phyloP scores from a whole-genome alignment of 2,797 vertebrate genomes.

The Kryptopterus vitreolus region DNA sequence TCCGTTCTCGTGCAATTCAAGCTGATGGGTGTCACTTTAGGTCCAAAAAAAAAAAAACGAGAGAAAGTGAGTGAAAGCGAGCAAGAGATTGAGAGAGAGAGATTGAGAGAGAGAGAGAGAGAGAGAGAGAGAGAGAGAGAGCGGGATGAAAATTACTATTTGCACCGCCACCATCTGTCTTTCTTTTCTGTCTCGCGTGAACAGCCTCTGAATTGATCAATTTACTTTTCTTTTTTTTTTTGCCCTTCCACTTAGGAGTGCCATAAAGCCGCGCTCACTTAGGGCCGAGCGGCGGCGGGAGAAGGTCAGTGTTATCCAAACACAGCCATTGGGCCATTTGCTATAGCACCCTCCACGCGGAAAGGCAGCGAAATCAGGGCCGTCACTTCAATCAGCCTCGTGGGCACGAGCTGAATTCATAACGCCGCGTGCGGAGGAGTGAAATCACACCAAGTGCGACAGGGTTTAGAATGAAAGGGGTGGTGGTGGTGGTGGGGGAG shows the following conservation, averaged over 20 bases:
- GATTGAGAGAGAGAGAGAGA: constrained; percentile 66
- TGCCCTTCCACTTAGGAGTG: constrained; percentile 60
- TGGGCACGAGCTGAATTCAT: constrained; percentile 70
- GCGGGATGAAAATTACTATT: constrained; percentile 74
- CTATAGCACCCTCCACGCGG: constrained; percentile 83
- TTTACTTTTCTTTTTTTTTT: constrained; percentile 51
- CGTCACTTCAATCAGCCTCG: constrained; percentile 81
- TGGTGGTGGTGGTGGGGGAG: not conserved
- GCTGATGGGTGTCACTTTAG: constrained; percentile 78
- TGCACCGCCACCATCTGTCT: constrained; percentile 61
- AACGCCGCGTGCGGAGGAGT: constrained; percentile 64
- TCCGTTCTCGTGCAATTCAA: constrained; percentile 71
- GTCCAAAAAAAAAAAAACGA: constrained; percentile 54
- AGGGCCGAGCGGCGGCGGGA: constrained; percentile 60
- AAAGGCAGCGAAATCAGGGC: constrained; percentile 75
- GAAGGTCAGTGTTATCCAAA: constrained; percentile 87
- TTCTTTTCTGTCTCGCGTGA: constrained; percentile 36
- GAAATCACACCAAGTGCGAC: constrained; percentile 63
- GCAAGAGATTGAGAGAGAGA: constrained; percentile 64
- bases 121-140: constrained; percentile 61
- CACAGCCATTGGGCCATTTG: constrained; percentile 83
- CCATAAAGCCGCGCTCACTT: constrained; percentile 61
- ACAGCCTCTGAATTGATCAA: constrained; percentile 62
- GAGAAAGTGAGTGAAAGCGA: constrained; percentile 63
- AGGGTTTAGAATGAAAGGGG: not conserved